A percentile compares a stretch with the other conserved stretches of the same genome.
phyloP scores from a whole-genome alignment of 2,888 invertebrate genomes.

The Fissipunctia ypsillon region DNA sequence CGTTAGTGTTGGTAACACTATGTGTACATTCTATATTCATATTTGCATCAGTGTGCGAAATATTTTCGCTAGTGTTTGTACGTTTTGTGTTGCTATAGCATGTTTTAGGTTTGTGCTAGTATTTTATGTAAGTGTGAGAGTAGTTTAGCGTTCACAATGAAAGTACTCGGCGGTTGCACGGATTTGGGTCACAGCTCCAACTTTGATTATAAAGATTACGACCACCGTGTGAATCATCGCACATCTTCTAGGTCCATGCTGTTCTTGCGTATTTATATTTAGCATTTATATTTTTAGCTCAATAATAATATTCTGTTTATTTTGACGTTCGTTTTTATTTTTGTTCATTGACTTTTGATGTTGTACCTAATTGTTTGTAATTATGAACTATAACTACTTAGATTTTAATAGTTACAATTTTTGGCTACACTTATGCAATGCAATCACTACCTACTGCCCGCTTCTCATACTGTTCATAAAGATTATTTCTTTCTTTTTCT shows the following conservation, averaged over 20 bases:
- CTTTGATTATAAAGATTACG: constrained; percentile 90
- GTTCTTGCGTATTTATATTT: constrained; percentile 64
- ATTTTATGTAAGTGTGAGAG: constrained; percentile 74
- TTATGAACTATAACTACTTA: neutral
- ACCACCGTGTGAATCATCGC: constrained; percentile 88
- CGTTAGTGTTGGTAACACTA: constrained; percentile 67
- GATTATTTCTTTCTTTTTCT: constrained; percentile 21
- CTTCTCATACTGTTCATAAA: constrained; percentile 29
- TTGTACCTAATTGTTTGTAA: neutral
- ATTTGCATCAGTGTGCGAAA: constrained; percentile 66
- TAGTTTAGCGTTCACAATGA: constrained; percentile 89
- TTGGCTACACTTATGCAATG: constrained; percentile 19
- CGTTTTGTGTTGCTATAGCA: constrained; percentile 58
- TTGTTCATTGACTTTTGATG: constrained; percentile 12
- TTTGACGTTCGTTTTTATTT: constrained; percentile 27
- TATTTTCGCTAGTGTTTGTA: constrained; percentile 60
- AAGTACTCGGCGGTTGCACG: constrained; percentile 89
- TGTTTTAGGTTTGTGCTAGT: constrained; percentile 66
- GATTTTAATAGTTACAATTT: neutral
- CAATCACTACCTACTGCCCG: neutral
- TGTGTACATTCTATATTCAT: constrained; percentile 68
- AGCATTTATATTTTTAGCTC: constrained; percentile 51
- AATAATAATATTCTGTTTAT: constrained; percentile 34
- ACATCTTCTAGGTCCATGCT: constrained; percentile 80
- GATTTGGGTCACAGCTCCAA: constrained; percentile 90